Evolutionary conservation across 1,140 invertebrate species (phyloP).

Genomic region (Lycorma delicatula): DNA sequence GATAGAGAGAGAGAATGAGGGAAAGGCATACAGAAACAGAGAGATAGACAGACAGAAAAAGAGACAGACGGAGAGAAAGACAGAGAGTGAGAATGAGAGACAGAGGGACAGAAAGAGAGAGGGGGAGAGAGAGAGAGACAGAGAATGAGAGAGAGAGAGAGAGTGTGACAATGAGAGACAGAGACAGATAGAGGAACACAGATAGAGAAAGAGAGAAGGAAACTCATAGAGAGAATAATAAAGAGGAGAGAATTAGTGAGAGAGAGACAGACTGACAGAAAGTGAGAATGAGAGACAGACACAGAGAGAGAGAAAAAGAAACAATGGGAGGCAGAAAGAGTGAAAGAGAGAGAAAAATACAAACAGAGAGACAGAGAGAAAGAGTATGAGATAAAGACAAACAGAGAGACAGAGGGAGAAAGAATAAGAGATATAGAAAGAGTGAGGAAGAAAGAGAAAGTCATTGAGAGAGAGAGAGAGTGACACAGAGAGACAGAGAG

Average conservation of each 20-base stretch:
- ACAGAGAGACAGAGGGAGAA: background rate
- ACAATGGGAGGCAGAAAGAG: background rate
- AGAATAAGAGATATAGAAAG: background rate
- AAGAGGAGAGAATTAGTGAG: background rate
- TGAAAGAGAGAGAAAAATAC: background rate
- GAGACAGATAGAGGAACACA: background rate
- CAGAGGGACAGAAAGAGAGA: background rate
- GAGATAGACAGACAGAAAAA: too few species aligned
- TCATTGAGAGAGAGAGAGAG: slow-evolving; percentile 12
- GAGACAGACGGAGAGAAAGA: too few species aligned
- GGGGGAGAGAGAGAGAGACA: background rate
- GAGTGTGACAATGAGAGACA: background rate
- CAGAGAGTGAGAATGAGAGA: background rate
- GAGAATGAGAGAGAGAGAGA: background rate
- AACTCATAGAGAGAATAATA: background rate
- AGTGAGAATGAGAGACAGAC: background rate
- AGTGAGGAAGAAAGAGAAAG: slow-evolving; percentile 4
- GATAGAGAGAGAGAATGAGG: too few species aligned
- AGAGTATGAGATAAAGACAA: background rate
- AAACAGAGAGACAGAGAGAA: background rate
- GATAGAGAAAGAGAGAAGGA: background rate
- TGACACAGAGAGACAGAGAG: slow-evolving; percentile 9
- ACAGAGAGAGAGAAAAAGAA: background rate
- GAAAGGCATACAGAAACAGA: too few species aligned
- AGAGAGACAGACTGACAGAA: background rate